Base-by-base conservation (phyloP, 1,140 invertebrate genomes). In the Drosophila mojavensis region DNA sequence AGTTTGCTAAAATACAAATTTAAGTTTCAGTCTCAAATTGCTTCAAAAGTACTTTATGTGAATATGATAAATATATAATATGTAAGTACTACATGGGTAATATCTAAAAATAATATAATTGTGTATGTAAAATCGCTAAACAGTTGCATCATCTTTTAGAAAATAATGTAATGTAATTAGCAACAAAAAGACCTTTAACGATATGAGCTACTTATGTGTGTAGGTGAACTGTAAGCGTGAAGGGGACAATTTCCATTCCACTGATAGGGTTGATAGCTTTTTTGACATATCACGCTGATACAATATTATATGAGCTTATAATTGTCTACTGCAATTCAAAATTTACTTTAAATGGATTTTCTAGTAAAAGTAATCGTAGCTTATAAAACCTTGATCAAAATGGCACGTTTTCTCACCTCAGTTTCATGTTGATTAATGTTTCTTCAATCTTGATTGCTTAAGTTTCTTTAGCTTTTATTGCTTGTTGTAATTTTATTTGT, bases 371-470 rank as follows among this genome's bases (percentile, higher is more conserved):
- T 47, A 47, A 50, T 20, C 53, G 26, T 47, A 33, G 1, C 9
- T 53, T 48, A 41, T 36, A 15, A 48, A 5, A 39, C 1, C 36
- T 33, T 30, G 17, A 47, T 69, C 53, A 26, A 66, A 58, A 24
- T 66, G 20, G n/a, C 15, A 26, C 17, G 41, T 28, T 36, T 11
- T 15, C 72, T 75, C 17, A 86, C 82, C 82, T 86, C 64, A 86
- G 71, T 74, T 86, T 86, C 82, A 86, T 86, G 53, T 78, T 88
- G 78, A 53, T 63, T 39, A 85, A 48, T 76, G 67, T 82, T 71
- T 65, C 75, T 73, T 88, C 79, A 88, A 85, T 85, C 70, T 59
- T 84, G 60, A 36, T 65, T 62, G 60, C 53, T 76, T 43, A 63
- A 65, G 41, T 65, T 65, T 33, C 26, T 33, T 50, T 53, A 47